Percentiles rank a stretch among this genome's conserved stretches.
Evolutionary conservation across 2,888 invertebrate genomes (phyloP).

Genomic region (Calliscelio sp.): DNA sequence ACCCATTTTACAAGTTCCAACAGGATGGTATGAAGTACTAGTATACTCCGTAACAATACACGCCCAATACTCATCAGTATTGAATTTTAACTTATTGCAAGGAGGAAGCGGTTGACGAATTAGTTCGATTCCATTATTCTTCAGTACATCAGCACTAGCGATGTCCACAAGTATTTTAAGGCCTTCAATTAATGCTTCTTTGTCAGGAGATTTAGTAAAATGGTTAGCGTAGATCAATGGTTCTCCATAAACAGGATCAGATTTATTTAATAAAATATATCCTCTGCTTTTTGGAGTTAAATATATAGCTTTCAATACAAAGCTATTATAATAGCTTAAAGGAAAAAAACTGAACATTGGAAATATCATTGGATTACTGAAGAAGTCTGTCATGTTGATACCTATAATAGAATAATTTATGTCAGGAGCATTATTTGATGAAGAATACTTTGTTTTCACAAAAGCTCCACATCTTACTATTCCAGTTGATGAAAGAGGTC

Average conservation of each 20-base stretch:
- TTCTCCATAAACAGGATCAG: slow-evolving; percentile 70
- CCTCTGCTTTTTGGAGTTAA: slow-evolving; percentile 73
- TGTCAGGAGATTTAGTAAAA: slow-evolving; percentile 92
- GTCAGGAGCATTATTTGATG: slow-evolving; percentile 87
- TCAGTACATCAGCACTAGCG: slow-evolving; percentile 91
- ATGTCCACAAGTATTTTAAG: slow-evolving; percentile 92
- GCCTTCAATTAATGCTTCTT: slow-evolving; percentile 91
- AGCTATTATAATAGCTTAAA: slow-evolving; percentile 69
- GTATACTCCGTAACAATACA: slow-evolving; percentile 91
- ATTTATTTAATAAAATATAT: slow-evolving; percentile 65
- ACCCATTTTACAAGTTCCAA: slow-evolving; percentile 94
- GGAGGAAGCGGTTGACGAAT: slow-evolving; percentile 92
- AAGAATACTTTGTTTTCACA: slow-evolving; percentile 88
- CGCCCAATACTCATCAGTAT: slow-evolving; percentile 93
- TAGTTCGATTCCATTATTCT: slow-evolving; percentile 91
- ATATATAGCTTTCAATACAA: slow-evolving; percentile 44
- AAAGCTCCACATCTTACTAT: slow-evolving; percentile 88
- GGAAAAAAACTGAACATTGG: slow-evolving; percentile 83
- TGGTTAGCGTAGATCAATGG: slow-evolving; percentile 91
- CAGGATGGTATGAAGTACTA: slow-evolving; percentile 92
- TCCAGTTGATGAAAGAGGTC: slow-evolving; percentile 86
- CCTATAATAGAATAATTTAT: slow-evolving; percentile 90
- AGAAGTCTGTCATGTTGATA: slow-evolving; percentile 87
- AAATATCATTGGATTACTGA: slow-evolving; percentile 86
- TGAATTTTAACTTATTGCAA: slow-evolving; percentile 90